Evolutionary conservation across 1,140 invertebrate genomes (phyloP).

Genomic region (Pseudobourletiella spinata): DNA sequence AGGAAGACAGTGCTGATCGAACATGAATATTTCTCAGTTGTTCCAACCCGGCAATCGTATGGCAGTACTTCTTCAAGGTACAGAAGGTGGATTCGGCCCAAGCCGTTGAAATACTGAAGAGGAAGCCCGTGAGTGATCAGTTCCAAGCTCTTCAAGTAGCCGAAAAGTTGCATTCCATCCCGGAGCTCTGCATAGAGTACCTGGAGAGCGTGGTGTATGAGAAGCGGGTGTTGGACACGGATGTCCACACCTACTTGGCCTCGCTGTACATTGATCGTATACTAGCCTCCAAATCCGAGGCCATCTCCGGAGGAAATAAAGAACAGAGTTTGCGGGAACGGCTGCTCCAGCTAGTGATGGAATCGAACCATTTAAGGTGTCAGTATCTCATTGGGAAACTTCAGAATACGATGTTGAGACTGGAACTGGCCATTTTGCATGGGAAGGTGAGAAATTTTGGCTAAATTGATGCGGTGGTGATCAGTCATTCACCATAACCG

Average conservation of each 20-base stretch:
- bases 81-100: constrained; percentile 11
- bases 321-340: neutral
- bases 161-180: constrained; percentile 23
- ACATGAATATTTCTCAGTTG: constrained; percentile 14
- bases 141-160: constrained; percentile 28
- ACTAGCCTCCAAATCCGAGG: neutral
- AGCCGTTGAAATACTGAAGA: constrained; percentile 25
- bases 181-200: constrained; percentile 23
- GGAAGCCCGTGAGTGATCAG: neutral
- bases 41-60: constrained; percentile 18
- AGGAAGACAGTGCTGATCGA: too few relatives aligned
- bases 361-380: constrained; percentile 27
- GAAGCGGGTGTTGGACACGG: constrained; percentile 23
- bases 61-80: constrained; percentile 31
- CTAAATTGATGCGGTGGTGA: neutral
- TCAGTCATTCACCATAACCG: too few relatives aligned
- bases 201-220: constrained; percentile 18
- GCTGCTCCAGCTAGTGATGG: constrained; percentile 28
- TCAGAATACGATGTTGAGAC: constrained; percentile 20
- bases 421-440: constrained; percentile 33
- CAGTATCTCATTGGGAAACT: constrained; percentile 32
- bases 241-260: constrained; percentile 33
- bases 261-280: constrained; percentile 31
- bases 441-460: constrained; percentile 22
- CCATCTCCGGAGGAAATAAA: neutral